A percentile compares a stretch with the other conserved stretches of the same genome.
phyloP scores from a whole-genome alignment of 2,888 invertebrate genomes.

The Eupithecia centaureata region DNA sequence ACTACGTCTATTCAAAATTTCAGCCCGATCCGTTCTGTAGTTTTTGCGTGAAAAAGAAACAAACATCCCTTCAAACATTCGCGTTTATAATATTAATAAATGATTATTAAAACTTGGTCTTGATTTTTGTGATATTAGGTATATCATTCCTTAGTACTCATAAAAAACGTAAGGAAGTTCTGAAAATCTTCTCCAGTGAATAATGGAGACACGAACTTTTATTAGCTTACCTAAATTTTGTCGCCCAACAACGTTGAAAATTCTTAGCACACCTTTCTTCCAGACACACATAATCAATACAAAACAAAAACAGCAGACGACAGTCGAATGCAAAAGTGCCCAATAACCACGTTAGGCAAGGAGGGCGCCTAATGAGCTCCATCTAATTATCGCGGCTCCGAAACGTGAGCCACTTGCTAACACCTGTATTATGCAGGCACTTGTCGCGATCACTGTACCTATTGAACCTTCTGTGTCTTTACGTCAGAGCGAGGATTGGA shows the following conservation, averaged over 20 bases:
- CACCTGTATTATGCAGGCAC: slow-evolving; percentile 56
- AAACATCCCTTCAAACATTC: too few relatives aligned
- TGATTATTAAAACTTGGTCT: too few relatives aligned
- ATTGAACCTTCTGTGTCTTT: slow-evolving; percentile 40
- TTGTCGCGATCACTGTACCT: slow-evolving; percentile 38
- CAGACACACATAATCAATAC: slow-evolving; percentile 30
- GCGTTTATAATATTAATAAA: too few relatives aligned
- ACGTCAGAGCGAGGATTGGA: slow-evolving; percentile 21
- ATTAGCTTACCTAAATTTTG: neutral
- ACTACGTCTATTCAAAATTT: too few relatives aligned
- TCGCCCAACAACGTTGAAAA: slow-evolving; percentile 21
- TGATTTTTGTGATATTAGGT: too few relatives aligned
- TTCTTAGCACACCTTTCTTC: slow-evolving; percentile 28
- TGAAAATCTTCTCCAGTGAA: neutral
- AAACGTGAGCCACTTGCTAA: slow-evolving; percentile 61
- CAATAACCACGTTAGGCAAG: slow-evolving; percentile 47
- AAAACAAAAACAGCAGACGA: slow-evolving; percentile 36
- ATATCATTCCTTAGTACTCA: neutral
- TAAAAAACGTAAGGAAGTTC: neutral
- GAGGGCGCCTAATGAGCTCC: slow-evolving; percentile 58
- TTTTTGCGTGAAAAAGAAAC: too few relatives aligned
- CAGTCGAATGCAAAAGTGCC: slow-evolving; percentile 41
- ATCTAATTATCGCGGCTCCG: slow-evolving; percentile 59
- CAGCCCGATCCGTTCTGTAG: too few relatives aligned
- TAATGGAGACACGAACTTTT: neutral